phyloP scores from a whole-genome alignment of 2,797 vertebrate genomes.

The Trichosurus vulpecula region DNA sequence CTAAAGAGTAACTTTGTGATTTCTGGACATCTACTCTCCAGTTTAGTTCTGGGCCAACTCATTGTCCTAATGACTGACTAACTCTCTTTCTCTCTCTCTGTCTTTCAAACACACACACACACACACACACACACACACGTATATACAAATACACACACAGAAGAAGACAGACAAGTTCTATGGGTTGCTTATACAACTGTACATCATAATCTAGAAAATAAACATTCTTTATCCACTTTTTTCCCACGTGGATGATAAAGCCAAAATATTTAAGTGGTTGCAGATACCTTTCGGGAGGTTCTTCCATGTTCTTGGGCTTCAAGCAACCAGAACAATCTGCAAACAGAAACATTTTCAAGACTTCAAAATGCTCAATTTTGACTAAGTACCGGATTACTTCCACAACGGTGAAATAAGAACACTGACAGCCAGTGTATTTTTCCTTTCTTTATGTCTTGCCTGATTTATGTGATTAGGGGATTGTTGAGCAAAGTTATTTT shows the following conservation, averaged over 20 bases:
- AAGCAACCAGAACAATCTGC: not conserved
- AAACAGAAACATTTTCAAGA: not conserved
- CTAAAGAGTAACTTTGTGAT: no score
- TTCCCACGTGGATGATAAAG: not conserved
- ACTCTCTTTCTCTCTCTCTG: not conserved
- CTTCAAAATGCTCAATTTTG: not conserved
- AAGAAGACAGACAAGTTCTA: not conserved
- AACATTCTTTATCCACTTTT: not conserved
- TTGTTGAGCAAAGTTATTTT: not conserved
- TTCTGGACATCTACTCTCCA: no score
- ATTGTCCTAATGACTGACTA: not conserved
- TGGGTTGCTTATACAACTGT: not conserved
- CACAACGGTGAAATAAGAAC: not conserved
- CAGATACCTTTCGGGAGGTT: not conserved
- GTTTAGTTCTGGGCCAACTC: no score
- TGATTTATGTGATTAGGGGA: not conserved
- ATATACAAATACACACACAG: no score
- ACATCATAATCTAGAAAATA: not conserved
- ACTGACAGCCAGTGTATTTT: not conserved
- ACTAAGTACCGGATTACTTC: not conserved
- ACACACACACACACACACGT: not conserved
- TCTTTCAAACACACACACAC: not conserved
- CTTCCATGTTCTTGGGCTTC: not conserved
- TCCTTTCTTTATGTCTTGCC: not conserved
- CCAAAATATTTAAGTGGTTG: not conserved